Percentiles rank a stretch among this genome's conserved stretches.
Evolutionary conservation across 2,113 vertebrate species (phyloP).

Genomic region (Notechis scutatus): DNA sequence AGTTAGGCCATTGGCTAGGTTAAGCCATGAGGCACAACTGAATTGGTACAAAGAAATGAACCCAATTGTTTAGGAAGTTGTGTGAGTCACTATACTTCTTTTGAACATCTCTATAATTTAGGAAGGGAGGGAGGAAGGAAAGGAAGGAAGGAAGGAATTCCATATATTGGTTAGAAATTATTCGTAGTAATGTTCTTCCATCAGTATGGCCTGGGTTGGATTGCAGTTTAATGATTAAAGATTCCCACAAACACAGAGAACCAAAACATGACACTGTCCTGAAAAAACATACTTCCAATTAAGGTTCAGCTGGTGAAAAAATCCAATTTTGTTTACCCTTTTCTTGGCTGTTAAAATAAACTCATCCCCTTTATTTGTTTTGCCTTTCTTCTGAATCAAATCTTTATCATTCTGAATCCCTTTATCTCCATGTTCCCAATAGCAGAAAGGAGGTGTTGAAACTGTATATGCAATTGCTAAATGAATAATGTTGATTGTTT

Average conservation of each 20-base stretch:
- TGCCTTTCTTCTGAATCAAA: neutral
- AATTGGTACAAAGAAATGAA: neutral
- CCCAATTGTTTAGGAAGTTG: neutral
- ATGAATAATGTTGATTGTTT: too few relatives aligned
- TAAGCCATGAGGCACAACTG: neutral
- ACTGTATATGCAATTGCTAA: too few relatives aligned
- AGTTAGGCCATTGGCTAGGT: neutral
- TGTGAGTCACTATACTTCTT: neutral
- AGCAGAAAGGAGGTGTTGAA: too few relatives aligned
- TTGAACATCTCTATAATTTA: neutral
- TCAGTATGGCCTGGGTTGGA: neutral
- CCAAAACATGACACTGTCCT: neutral
- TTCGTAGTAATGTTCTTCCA: neutral
- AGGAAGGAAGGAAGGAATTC: neutral
- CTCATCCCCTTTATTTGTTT: neutral
- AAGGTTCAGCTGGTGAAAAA: neutral
- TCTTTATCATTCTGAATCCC: neutral
- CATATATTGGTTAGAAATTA: neutral
- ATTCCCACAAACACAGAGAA: neutral
- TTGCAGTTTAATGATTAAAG: neutral
- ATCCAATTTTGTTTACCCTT: neutral
- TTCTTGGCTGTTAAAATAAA: neutral
- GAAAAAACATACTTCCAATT: neutral
- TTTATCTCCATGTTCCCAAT: neutral
- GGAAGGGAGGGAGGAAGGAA: too few relatives aligned